phyloP scores from a whole-genome alignment of 2,888 invertebrate genomes.

The Drosophila mulleri region DNA sequence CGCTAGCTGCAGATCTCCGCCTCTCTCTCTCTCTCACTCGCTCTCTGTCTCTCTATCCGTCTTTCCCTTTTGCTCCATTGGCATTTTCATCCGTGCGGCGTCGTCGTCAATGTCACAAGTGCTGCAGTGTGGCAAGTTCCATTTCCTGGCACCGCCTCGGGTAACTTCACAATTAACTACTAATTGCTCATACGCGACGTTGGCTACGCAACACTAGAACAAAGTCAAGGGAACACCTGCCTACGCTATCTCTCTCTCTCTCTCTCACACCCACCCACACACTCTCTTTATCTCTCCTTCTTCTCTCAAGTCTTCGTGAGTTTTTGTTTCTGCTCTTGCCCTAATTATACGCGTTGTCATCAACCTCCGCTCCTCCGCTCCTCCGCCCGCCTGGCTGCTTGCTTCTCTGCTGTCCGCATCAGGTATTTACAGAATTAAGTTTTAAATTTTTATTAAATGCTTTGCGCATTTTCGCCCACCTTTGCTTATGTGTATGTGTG shows the following conservation, averaged over 20 bases:
- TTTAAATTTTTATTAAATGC: slow-evolving; percentile 80
- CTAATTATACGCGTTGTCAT: slow-evolving; percentile 77
- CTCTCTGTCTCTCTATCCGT: not conserved
- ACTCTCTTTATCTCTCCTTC: not conserved
- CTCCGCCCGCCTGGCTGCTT: slow-evolving; percentile 1
- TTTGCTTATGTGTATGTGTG: slow-evolving; percentile 2
- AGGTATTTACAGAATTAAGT: slow-evolving; percentile 78
- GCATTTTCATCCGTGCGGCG: slow-evolving; percentile 45
- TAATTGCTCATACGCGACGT: slow-evolving; percentile 80
- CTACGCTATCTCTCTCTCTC: not conserved
- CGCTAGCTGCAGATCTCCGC: slow-evolving; percentile 18
- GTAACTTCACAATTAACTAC: slow-evolving; percentile 79
- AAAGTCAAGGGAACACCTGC: slow-evolving; percentile 53
- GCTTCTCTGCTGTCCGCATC: slow-evolving; percentile 30
- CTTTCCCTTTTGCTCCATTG: slow-evolving; percentile 23
- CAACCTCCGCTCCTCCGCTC: slow-evolving; percentile 8
- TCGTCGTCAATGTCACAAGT: slow-evolving; percentile 76
- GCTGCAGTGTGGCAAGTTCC: slow-evolving; percentile 58
- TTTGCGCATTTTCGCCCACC: slow-evolving; percentile 61
- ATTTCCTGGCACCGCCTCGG: slow-evolving; percentile 57
- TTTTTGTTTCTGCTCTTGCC: slow-evolving; percentile 53
- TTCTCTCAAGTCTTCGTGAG: slow-evolving; percentile 22
- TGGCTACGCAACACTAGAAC: slow-evolving; percentile 58
- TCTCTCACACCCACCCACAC: not conserved
- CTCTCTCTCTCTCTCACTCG: too few relatives aligned